A percentile compares a stretch with the other conserved stretches of the same genome.
Evolutionary conservation across 2,797 vertebrate species (phyloP).

Genomic region (Spea hammondii): DNA sequence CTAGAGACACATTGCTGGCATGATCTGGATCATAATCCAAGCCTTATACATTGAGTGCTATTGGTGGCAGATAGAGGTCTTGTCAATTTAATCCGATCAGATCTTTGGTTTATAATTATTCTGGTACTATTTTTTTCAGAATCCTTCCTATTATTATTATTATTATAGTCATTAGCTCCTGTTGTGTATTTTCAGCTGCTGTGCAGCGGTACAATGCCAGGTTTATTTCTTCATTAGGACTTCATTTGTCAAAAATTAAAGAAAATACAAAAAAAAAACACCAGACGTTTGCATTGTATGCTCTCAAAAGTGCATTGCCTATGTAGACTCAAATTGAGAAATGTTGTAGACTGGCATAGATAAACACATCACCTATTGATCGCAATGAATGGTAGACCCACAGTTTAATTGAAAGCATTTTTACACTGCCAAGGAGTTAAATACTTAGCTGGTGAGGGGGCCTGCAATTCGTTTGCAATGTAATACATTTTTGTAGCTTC

Average conservation of each 20-base stretch:
- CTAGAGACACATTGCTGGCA: conserved; percentile 36
- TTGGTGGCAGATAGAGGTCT: neutral
- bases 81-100: conserved; percentile 15
- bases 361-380: neutral
- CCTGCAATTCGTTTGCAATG: neutral
- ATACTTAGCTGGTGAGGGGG: neutral
- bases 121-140: conserved; percentile 60
- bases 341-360: conserved; percentile 36
- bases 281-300: conserved; percentile 23
- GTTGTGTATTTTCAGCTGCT: conserved; percentile 58
- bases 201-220: conserved; percentile 57
- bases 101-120: conserved; percentile 48
- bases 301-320: conserved; percentile 48
- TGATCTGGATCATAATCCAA: conserved; percentile 37
- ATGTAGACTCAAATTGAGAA: conserved; percentile 42
- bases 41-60: neutral
- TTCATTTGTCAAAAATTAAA: conserved; percentile 9
- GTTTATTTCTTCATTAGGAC: conserved; percentile 13
- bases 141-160: conserved; percentile 49
- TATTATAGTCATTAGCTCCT: conserved; percentile 43
- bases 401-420: conserved; percentile 28
- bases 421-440: conserved; percentile 54
- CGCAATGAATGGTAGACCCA: neutral
- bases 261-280: conserved; percentile 14
- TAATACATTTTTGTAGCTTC: neutral